A percentile compares a stretch with the other conserved stretches of the same genome.
Conservation (phyloP, 2,113 vertebrate genomes). For the Trogon melanurus region DNA sequence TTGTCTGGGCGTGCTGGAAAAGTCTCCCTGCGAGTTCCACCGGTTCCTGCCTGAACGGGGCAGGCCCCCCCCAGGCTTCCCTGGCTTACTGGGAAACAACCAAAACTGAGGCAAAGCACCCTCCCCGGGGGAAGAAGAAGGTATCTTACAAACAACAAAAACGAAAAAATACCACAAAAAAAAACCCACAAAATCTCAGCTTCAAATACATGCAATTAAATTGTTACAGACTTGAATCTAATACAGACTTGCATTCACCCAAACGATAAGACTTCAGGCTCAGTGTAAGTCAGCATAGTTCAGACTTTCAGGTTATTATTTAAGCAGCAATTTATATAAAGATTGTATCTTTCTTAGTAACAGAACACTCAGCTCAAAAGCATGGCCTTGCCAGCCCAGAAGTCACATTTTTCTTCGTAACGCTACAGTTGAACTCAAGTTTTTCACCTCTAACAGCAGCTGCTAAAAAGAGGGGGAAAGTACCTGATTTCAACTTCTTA, state of each 20-base stretch:
- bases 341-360: neutral
- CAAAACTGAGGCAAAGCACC: accelerated
- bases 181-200: no score
- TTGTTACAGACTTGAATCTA: neutral
- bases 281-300: neutral
- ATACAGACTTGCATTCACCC: neutral
- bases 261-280: neutral
- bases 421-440: neutral
- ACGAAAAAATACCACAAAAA: neutral
- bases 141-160: neutral
- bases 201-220: neutral
- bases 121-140: accelerated
- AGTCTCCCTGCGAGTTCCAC: neutral
- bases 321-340: neutral
- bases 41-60: neutral
- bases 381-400: neutral
- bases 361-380: neutral
- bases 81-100: neutral
- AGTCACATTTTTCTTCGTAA: neutral
- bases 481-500: neutral
- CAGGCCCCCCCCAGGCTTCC: neutral
- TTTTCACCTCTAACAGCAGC: neutral
- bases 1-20: neutral
- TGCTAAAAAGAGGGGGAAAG: neutral
- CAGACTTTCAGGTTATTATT: neutral